A percentile compares a stretch with the other conserved stretches of the same genome.
Evolutionary conservation across 2,888 invertebrate genomes (phyloP).

Genomic region (Synergus itoensis): DNA sequence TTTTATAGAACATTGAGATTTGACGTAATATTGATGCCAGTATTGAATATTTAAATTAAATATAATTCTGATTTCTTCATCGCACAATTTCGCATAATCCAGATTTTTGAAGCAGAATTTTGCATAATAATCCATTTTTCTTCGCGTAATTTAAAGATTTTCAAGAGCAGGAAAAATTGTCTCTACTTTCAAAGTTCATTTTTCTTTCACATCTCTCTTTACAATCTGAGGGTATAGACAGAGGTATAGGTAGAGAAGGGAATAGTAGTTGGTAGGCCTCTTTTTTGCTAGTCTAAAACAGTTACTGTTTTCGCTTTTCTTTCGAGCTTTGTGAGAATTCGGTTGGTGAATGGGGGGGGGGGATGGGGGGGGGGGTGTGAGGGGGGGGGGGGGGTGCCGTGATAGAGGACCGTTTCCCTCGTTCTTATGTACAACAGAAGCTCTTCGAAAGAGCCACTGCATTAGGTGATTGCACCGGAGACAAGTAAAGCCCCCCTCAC

Average conservation of each 20-base stretch:
- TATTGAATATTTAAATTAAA: no score
- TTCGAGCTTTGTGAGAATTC: not conserved
- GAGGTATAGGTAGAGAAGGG: no score
- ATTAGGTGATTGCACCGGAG: slow-evolving; percentile 72
- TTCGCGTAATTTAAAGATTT: no score
- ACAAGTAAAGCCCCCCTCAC: slow-evolving; percentile 55
- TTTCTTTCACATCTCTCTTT: not conserved
- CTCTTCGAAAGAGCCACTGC: slow-evolving; percentile 59
- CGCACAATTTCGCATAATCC: no score
- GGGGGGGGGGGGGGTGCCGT: not conserved
- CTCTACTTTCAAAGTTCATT: not conserved
- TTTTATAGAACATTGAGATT: no score
- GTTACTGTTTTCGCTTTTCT: not conserved
- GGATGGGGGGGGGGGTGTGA: not conserved
- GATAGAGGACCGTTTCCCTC: slow-evolving; percentile 34
- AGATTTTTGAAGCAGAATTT: no score
- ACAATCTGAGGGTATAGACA: not conserved
- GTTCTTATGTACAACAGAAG: slow-evolving; percentile 35
- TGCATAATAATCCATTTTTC: no score
- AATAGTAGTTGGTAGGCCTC: not conserved
- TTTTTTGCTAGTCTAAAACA: slow-evolving; percentile 11
- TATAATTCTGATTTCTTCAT: no score
- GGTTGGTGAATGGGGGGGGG: not conserved
- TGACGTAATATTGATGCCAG: no score
- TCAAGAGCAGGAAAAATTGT: no score